phyloP scores from a whole-genome alignment of 2,888 invertebrate genomes.

The Phyllotreta striolata region DNA sequence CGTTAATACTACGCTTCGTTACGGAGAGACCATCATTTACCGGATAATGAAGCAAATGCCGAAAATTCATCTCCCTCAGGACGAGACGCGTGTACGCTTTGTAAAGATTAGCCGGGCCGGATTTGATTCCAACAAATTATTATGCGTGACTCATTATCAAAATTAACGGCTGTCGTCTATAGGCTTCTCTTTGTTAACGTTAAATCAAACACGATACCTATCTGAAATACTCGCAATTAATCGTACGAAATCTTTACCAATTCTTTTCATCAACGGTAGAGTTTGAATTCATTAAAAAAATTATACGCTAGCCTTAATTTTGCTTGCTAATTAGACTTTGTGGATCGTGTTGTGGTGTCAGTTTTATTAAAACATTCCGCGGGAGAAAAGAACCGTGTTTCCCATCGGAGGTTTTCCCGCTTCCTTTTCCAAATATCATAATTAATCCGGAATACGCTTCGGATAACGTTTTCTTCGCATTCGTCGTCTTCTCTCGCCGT shows the following conservation, averaged over 20 bases:
- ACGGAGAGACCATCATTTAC: slow-evolving; percentile 31
- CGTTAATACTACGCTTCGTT: slow-evolving; percentile 31
- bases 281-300: no score
- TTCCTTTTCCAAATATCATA: background rate
- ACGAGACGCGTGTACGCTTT: slow-evolving; percentile 54
- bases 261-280: no score
- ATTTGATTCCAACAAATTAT: slow-evolving; percentile 58
- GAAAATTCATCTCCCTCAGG: slow-evolving; percentile 58
- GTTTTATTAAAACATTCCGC: background rate
- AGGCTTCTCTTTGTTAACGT: slow-evolving; percentile 3
- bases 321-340: no score
- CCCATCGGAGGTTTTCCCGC: no score
- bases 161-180: slow-evolving; percentile 55
- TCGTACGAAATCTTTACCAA: no score
- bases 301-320: no score
- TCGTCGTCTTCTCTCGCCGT: slow-evolving; percentile 2
- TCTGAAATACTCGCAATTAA: no score
- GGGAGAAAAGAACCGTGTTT: background rate
- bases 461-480: background rate
- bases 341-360: no score
- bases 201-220: no score
- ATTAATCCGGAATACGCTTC: background rate
- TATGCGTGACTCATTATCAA: slow-evolving; percentile 59
- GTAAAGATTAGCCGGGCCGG: slow-evolving; percentile 58
- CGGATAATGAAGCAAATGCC: slow-evolving; percentile 38